These are phyloP conservation scores for Acanthaster planci DNA, from an alignment of 35 echinoderm and acorn worm genomes.

Conservation along the genomic window DNA sequence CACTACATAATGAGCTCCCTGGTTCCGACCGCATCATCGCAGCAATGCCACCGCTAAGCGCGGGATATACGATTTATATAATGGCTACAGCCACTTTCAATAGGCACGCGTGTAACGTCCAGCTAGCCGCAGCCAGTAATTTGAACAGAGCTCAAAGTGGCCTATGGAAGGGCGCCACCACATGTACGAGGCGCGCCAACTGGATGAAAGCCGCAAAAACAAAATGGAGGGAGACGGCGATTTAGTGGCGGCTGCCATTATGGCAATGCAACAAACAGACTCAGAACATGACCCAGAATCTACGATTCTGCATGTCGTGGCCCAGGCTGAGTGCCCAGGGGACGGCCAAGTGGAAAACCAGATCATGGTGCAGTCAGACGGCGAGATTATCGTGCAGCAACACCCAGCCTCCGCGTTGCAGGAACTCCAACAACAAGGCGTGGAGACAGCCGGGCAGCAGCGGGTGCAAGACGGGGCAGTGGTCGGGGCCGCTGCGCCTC, in stretches of 20 bases:
- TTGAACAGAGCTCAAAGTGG: too few relatives aligned
- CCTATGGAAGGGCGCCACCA: too few relatives aligned
- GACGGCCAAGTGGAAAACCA: neutral
- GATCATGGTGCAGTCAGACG: neutral
- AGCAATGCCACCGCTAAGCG: too few relatives aligned
- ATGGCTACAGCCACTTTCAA: too few relatives aligned
- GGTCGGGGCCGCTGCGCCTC: neutral
- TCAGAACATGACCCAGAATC: neutral
- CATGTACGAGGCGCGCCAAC: too few relatives aligned
- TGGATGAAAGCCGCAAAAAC: neutral
- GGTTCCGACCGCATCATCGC: too few relatives aligned
- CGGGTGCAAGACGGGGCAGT: neutral
- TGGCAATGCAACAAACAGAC: conserved; percentile 28
- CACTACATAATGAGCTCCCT: too few relatives aligned
- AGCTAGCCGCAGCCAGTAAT: too few relatives aligned
- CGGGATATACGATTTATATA: too few relatives aligned
- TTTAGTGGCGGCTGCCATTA: neutral
- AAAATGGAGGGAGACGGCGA: conserved; percentile 29
- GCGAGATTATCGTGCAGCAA: neutral
- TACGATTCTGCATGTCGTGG: neutral
- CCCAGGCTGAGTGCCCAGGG: neutral
- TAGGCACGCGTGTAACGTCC: too few relatives aligned
- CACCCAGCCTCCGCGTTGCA: neutral
- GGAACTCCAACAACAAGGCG: neutral
- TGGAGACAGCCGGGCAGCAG: neutral